Base-by-base conservation (phyloP, 2,797 vertebrate genomes). In the Champsocephalus esox region DNA sequence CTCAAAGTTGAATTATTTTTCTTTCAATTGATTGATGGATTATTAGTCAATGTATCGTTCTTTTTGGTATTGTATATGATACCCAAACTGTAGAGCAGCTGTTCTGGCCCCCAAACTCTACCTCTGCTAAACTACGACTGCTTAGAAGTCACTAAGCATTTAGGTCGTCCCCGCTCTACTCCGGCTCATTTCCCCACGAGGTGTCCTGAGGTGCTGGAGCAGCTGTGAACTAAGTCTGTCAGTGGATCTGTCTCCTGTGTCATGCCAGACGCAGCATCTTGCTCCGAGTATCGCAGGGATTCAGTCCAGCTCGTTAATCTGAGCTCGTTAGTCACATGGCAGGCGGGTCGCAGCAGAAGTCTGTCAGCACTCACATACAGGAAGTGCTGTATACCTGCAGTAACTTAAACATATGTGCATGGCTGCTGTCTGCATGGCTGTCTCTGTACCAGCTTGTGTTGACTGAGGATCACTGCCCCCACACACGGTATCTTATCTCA, bases 281-380 rank as follows among this genome's bases (percentile, higher is more conserved):
- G 85, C 82, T 88, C 70, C 46, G 77, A 82, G 82, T 76, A 69
- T 87, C 49, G 44, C 73, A 63, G 79, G 79, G 84, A 87, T 82
- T 87, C 73, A 71, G 67, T 89, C 81, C 87, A 90, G 84, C 81
- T 89, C 76, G 90, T 91, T 89, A 90, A 90, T 93, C 89, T 89
- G 79, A 90, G 84, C 89, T 92, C 4, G 81, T 92, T 90, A 92
- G 81, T 84, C 89, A 90, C 87, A 87, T 85, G 90, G 82, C 82
- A 69, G 64, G 65, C 72, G 59, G 76, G 79, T 77, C 66, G 16
- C 7, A 48, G 55, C 77, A 41, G 69, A 56, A 66, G 60, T 72
- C 66, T 12, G 70, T 28, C 75, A 9, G 24, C 65, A n/a, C 77
- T 64, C 71, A 14, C 58, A 10, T 56, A 70, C 38, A 64, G 58